Conservation (phyloP, 2,797 vertebrate genomes). For the Microcaecilia unicolor region DNA sequence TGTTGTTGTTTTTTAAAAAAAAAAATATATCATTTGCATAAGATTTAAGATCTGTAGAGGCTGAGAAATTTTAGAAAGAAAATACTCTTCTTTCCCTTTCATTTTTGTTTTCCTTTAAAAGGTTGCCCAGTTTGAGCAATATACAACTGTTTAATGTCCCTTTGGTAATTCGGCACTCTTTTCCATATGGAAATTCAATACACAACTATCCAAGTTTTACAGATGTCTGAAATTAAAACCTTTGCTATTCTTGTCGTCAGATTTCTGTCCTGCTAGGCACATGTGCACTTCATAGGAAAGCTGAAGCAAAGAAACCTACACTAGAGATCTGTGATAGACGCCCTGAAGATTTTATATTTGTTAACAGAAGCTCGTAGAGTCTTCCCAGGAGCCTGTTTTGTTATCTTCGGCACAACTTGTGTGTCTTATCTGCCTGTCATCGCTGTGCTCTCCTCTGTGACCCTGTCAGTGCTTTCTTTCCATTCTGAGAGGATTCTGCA, state of each 20-base stretch:
- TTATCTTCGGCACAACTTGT: background rate
- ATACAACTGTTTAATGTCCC: slow-evolving; percentile 18
- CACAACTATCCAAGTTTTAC: slow-evolving; percentile 20
- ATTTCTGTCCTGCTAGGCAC: slow-evolving; percentile 30
- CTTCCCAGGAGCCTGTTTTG: background rate
- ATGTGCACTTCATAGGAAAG: slow-evolving; percentile 25
- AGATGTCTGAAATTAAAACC: slow-evolving; percentile 40
- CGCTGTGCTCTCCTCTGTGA: background rate
- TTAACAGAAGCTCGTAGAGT: too few relatives aligned
- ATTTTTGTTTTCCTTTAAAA: too few relatives aligned
- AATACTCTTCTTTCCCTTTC: too few relatives aligned
- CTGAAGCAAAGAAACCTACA: too few relatives aligned
- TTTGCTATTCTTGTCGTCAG: slow-evolving; percentile 25
- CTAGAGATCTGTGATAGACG: too few relatives aligned
- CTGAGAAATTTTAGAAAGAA: too few relatives aligned
- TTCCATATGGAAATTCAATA: slow-evolving; percentile 27
- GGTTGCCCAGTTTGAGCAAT: too few relatives aligned
- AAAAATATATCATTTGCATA: too few relatives aligned
- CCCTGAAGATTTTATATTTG: too few relatives aligned
- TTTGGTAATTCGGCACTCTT: slow-evolving; percentile 24
- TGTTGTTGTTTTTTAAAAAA: too few relatives aligned
- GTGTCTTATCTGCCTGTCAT: background rate
- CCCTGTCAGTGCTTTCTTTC: background rate
- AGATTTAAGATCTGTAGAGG: too few relatives aligned
- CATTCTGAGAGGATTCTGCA: slow-evolving; percentile 1